phyloP scores from a whole-genome alignment of 2,797 vertebrate genomes.

The Rachycentron canadum region DNA sequence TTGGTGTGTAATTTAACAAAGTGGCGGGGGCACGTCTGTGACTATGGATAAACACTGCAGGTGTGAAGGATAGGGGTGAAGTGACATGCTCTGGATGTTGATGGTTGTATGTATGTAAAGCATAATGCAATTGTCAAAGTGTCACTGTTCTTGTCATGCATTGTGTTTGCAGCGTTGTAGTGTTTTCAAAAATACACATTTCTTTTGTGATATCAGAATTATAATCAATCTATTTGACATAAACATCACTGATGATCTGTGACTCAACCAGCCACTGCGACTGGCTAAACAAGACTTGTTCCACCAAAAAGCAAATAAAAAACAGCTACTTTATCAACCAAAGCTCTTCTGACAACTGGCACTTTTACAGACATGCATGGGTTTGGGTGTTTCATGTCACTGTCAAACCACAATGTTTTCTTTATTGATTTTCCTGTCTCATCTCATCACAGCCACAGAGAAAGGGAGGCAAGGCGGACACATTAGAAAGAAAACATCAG shows the following conservation, averaged over 20 bases:
- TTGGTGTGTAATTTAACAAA: slow-evolving; percentile 47
- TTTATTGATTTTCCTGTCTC: slow-evolving; percentile 77
- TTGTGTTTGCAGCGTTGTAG: neutral
- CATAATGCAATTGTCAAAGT: slow-evolving; percentile 21
- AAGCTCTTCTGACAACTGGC: slow-evolving; percentile 64
- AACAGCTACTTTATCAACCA: slow-evolving; percentile 57
- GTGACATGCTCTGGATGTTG: slow-evolving; percentile 9
- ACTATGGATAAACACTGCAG: slow-evolving; percentile 31
- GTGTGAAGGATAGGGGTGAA: neutral
- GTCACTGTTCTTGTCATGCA: slow-evolving; percentile 7
- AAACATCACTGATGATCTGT: slow-evolving; percentile 31
- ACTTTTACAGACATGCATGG: slow-evolving; percentile 53
- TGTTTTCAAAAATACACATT: slow-evolving; percentile 9
- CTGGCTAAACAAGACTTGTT: slow-evolving; percentile 26
- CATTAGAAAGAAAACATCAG: slow-evolving; percentile 63
- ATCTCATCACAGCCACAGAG: slow-evolving; percentile 63
- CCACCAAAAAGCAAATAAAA: slow-evolving; percentile 41
- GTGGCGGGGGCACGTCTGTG: slow-evolving; percentile 34
- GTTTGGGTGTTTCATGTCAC: slow-evolving; percentile 75
- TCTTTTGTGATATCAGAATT: slow-evolving; percentile 41
- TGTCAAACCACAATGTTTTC: slow-evolving; percentile 77
- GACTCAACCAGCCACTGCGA: slow-evolving; percentile 23
- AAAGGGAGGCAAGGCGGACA: slow-evolving; percentile 39
- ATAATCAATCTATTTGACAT: slow-evolving; percentile 47
- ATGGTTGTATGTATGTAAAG: slow-evolving; percentile 26